A percentile compares a stretch with the other conserved stretches of the same genome.
Evolutionary conservation across 2,888 invertebrate genomes (phyloP).

Genomic region (Rhagophthalmus giganteus): DNA sequence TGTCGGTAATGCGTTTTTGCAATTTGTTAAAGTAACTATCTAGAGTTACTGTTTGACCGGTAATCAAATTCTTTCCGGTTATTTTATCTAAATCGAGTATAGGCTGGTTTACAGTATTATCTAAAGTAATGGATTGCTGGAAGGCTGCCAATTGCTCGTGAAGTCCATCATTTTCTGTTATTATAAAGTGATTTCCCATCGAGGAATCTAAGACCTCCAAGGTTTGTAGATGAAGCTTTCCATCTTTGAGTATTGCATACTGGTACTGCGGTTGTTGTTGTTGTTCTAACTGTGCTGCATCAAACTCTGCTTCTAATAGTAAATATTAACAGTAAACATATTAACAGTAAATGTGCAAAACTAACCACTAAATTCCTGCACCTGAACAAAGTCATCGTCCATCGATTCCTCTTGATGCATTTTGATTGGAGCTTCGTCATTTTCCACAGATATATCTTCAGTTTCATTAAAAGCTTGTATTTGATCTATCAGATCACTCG

Average conservation of each 20-base stretch:
- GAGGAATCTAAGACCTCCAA: conserved; percentile 12
- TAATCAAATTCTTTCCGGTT: conserved; percentile 33
- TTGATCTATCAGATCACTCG: neutral
- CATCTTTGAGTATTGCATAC: conserved; percentile 38
- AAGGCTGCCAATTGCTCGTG: conserved; percentile 13
- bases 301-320: too few relatives aligned
- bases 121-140: conserved; percentile 18
- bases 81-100: conserved; percentile 25
- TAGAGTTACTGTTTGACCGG: conserved; percentile 35
- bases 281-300: neutral
- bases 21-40: conserved; percentile 31
- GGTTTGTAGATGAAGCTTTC: conserved; percentile 35
- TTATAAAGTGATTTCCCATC: conserved; percentile 2
- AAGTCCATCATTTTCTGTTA: conserved; percentile 6
- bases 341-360: neutral
- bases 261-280: conserved; percentile 23
- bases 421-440: neutral
- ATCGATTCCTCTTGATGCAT: neutral
- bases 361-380: neutral
- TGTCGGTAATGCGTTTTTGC: too few relatives aligned
- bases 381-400: neutral
- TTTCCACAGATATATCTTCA: neutral
- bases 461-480: neutral
- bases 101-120: conserved; percentile 1
- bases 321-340: too few relatives aligned